A percentile compares a stretch with the other conserved stretches of the same genome.
phyloP scores from a whole-genome alignment of 2,113 vertebrate species.

The Notarius quadriscutis region DNA sequence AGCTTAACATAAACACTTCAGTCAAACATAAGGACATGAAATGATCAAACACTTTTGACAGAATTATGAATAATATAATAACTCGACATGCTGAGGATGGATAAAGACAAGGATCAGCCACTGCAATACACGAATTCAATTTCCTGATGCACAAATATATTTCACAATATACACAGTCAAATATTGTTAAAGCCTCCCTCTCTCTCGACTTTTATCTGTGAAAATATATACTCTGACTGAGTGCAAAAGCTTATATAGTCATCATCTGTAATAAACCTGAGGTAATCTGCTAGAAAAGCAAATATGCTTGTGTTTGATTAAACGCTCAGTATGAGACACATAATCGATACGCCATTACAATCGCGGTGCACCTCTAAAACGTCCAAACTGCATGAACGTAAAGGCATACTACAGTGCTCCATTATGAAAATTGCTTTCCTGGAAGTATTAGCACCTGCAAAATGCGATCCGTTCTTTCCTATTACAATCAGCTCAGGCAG shows the following conservation, averaged over 20 bases:
- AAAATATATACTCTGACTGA: background rate
- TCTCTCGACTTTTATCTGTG: background rate
- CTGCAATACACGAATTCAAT: constrained; percentile 4
- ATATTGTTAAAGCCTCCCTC: background rate
- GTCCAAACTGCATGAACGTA: background rate
- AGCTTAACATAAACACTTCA: constrained; percentile 10
- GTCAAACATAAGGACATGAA: constrained; percentile 2
- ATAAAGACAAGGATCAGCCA: constrained; percentile 1
- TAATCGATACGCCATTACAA: constrained; percentile 16
- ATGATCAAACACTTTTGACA: constrained; percentile 24
- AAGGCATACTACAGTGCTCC: background rate
- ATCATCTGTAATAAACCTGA: background rate
- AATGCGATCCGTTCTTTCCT: background rate
- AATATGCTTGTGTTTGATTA: constrained; percentile 1
- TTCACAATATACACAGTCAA: background rate
- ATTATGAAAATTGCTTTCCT: background rate
- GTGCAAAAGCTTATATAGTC: background rate
- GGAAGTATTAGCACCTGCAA: background rate
- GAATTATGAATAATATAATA: constrained; percentile 14
- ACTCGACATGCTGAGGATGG: background rate
- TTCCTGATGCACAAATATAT: background rate
- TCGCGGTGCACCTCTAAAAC: background rate
- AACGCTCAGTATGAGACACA: background rate
- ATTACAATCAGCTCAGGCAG: background rate
- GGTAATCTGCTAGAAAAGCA: constrained; percentile 17